Evolutionary conservation across 1,140 invertebrate genomes (phyloP), one percentile per base, ranked within the genome.

Genomic region (Drosophila melanica): DNA sequence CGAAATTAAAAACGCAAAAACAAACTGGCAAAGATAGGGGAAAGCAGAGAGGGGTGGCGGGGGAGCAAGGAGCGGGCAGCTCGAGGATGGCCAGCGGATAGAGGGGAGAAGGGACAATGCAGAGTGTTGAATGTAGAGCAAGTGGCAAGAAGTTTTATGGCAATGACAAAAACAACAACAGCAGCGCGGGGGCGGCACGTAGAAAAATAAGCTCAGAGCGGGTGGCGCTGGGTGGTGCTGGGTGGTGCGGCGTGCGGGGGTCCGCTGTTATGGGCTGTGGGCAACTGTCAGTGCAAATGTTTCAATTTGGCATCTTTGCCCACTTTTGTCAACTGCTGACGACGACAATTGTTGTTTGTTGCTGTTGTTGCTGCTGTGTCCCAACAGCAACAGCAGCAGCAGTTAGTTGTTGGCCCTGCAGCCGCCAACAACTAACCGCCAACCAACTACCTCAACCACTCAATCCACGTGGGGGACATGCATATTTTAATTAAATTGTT

Each of bases 401-500:
- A 30, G 14, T 20, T 20, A 20, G 20, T 20, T 20, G 20, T 20
- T 20, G 20, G 20, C 20, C 20, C 20, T 20, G 20, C 20, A 20
- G 20, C 20, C 20, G 20, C 20, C 20, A 47, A 37, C 63, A 51
- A 51, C 45, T 37, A 60, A 33, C 23, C 33, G 35, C 37, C 53
- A 48, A 42, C 20, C 30, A 58, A n/a, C 54, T 33, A 73, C 64
- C 63, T 68, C 67, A 64, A 33, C 50, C 67, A 39, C 70, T 47
- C 48, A 54, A 48, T 59, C 44, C 65, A 74, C 58, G 51, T 62
- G 76, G 73, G 57, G 59, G 44, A 60, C 82, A 78, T 79, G 85
- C 81, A 86, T 86, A 86, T 87, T 86, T 86, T 87, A 86, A 86
- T 86, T 86, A 86, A 86, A 86, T 87, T 86, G 81, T 87, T 81